These are phyloP conservation scores for Orestias chungarensis DNA, from an alignment of 2,797 vertebrate genomes.

Conservation along the genomic window DNA sequence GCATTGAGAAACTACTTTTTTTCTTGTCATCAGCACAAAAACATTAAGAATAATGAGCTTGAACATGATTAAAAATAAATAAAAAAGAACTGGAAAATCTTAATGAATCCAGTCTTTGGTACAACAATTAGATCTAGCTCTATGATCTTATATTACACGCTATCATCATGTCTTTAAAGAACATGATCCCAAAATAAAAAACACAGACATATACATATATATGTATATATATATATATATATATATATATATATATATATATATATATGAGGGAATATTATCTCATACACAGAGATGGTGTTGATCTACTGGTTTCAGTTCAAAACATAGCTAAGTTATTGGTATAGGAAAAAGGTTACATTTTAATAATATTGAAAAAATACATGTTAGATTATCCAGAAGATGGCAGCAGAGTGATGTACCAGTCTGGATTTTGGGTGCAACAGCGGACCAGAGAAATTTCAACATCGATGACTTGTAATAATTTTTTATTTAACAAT, in stretches of 20 bases:
- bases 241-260: too few relatives aligned
- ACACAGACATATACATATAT: too few relatives aligned
- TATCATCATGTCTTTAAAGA: not conserved
- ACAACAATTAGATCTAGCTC: too few relatives aligned
- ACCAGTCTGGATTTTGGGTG: not conserved
- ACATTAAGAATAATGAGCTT: not conserved
- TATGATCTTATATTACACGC: too few relatives aligned
- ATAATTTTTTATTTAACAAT: not conserved
- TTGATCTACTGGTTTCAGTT: not conserved
- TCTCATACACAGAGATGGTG: too few relatives aligned
- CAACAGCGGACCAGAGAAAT: too few relatives aligned
- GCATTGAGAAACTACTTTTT: not conserved
- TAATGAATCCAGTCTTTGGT: not conserved
- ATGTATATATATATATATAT: too few relatives aligned
- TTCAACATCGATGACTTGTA: not conserved
- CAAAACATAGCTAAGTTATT: too few relatives aligned
- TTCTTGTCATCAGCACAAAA: not conserved
- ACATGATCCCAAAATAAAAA: not conserved
- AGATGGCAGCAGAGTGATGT: constrained; percentile 1
- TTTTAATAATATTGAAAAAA: too few relatives aligned
- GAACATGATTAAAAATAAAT: not conserved
- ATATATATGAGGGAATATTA: too few relatives aligned
- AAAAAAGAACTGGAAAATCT: not conserved
- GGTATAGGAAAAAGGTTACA: too few relatives aligned
- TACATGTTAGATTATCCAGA: not conserved